A percentile compares a stretch with the other conserved stretches of the same genome.
Conservation (phyloP, 2,888 invertebrate species). For the Perdita meconis region DNA sequence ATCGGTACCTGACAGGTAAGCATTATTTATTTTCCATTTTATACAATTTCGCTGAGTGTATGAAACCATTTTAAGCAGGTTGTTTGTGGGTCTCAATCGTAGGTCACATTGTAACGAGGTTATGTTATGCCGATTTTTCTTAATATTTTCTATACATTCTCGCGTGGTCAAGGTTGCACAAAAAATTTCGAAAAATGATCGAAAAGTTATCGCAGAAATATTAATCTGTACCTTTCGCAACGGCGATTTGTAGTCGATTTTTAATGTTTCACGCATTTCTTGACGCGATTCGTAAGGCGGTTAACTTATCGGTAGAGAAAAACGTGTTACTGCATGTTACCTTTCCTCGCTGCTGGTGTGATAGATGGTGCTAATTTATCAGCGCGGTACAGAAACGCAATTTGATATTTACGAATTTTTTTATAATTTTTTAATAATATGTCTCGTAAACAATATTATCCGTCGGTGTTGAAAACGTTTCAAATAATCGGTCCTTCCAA, state of each 20-base stretch:
- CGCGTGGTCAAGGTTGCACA: background rate
- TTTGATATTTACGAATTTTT: background rate
- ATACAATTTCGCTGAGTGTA: background rate
- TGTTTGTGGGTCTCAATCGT: conserved; percentile 29
- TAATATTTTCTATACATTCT: conserved; percentile 15
- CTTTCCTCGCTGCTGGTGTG: background rate
- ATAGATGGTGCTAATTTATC: conserved; percentile 20
- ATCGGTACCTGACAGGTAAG: conserved; percentile 77
- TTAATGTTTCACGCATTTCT: conserved; percentile 11
- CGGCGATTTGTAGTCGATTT: conserved; percentile 10
- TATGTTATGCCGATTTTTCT: conserved; percentile 69
- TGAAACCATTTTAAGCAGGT: conserved; percentile 7
- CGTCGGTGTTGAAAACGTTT: background rate
- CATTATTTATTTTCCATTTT: conserved; percentile 20
- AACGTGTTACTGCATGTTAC: too few relatives aligned
- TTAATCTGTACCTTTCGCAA: background rate
- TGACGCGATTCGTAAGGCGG: conserved; percentile 3
- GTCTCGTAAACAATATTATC: background rate
- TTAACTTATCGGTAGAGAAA: conserved; percentile 33
- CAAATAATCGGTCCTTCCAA: background rate
- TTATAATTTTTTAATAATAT: background rate
- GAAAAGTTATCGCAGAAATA: background rate
- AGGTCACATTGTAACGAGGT: conserved; percentile 71
- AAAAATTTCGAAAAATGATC: background rate
- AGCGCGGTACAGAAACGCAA: background rate